Percentiles rank a stretch among this genome's conserved stretches.
These are phyloP conservation scores for Myotis vivesi DNA, from an alignment of 2,797 vertebrate species.

Conservation along the genomic window DNA sequence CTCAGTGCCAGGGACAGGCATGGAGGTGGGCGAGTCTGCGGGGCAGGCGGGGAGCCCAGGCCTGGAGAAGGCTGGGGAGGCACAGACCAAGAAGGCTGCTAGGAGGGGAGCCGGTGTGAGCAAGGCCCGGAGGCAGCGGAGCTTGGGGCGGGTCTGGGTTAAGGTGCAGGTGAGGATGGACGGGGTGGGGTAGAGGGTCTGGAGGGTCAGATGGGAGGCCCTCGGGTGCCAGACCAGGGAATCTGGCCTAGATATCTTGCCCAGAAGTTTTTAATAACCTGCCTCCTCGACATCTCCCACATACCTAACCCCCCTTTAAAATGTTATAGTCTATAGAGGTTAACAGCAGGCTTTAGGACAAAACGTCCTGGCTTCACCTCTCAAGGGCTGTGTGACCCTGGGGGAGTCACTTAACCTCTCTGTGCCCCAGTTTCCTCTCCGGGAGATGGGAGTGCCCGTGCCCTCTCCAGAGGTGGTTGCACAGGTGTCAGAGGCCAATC, in stretches of 20 bases:
- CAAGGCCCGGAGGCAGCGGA: neutral
- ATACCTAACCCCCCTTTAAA: too few species aligned
- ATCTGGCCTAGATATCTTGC: neutral
- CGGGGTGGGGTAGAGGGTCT: accelerated
- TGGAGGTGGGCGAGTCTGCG: accelerated
- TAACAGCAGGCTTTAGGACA: neutral
- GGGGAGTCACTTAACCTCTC: neutral
- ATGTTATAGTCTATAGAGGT: too few species aligned
- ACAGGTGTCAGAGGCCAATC: neutral
- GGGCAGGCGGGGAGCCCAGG: neutral
- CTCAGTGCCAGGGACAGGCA: neutral
- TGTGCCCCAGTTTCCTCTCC: neutral
- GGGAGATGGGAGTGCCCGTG: neutral
- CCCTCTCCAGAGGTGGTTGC: accelerated
- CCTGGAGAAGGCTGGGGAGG: neutral
- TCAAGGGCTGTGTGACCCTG: neutral
- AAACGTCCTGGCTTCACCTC: neutral
- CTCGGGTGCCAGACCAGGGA: neutral
- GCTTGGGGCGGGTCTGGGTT: neutral
- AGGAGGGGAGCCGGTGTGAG: accelerated
- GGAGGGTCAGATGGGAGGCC: neutral
- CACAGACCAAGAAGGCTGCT: too few species aligned
- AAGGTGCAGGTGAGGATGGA: neutral
- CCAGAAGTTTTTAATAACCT: too few species aligned
- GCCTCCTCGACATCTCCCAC: too few species aligned